Base-by-base conservation (phyloP, 2,888 invertebrate genomes). In the Dasypolia templi region DNA sequence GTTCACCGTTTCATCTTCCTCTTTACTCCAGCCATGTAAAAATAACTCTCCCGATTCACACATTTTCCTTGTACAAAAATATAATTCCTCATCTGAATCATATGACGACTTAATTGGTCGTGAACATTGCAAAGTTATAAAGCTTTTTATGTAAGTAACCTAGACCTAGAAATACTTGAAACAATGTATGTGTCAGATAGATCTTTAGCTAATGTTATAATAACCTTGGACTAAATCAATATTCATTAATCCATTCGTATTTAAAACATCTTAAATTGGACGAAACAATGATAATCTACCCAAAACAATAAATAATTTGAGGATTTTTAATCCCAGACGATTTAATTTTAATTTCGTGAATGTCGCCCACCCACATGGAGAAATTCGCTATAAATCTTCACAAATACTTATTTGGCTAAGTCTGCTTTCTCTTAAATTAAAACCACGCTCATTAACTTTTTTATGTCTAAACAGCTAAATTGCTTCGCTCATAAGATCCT, bases 51-150 rank as follows among this genome's bases (percentile, higher is more conserved):
- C 70, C 84, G 79, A 84, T 75, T 83, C 87, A 88, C 69, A 17
- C 70, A 64, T 87, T 87, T 84, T 82, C 80, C 87, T 87, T 79
- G 75, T 87, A 76, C 81, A 76, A 86, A 84, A 87, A 73, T 84
- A 77, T 71, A 80, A 76, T 82, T 74, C 85, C 74, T 68, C 75
- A 19, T 68, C 65, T 86, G 82, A 87, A 62, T 86, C 87, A 86
- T 77, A 58, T 68, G 58, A 64, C 32, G 39, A 74, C 59, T 81
- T 77, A 77, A 82, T 83, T 79, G 76, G 68, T 59, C 29, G 29
- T 71, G 69, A 64, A 74, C 64, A 67, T 74, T 53, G 53, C 72
- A 66, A 62, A 39, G 29, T 71, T 56, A 72, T 65, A 12, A 55
- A 65, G 69, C 62, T 86, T 73, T 81, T 71, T 65, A 74, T 75